A percentile compares a stretch with the other conserved stretches of the same genome.
Conservation (phyloP, 1,140 invertebrate genomes). For the Mercenaria mercenaria region DNA sequence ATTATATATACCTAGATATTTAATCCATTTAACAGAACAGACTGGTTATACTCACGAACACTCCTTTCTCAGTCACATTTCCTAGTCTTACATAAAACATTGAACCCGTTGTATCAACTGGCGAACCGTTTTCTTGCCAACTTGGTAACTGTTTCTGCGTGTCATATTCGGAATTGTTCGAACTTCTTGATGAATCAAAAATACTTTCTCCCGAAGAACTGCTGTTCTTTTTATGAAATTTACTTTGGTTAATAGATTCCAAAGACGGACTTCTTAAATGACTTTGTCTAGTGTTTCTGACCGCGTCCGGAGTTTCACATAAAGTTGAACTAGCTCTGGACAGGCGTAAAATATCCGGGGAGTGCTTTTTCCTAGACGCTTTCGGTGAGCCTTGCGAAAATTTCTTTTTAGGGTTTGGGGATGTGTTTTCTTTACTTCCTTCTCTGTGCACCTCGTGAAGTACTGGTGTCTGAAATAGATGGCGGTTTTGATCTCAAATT, state of each 20-base stretch:
- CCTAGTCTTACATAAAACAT: conserved; percentile 51
- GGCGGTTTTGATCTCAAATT: too few species aligned
- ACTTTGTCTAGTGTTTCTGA: background rate
- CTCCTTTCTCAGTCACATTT: conserved; percentile 30
- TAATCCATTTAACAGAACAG: too few species aligned
- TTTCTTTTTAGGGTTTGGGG: background rate
- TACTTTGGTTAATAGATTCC: background rate
- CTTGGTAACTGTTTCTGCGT: background rate
- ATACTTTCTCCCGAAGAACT: background rate
- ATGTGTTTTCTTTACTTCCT: background rate
- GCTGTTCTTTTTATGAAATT: background rate
- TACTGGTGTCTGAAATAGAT: background rate
- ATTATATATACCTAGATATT: too few species aligned
- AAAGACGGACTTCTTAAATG: background rate
- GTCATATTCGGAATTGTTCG: background rate
- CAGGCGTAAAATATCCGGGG: conserved; percentile 5
- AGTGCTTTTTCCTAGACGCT: background rate
- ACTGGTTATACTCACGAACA: conserved; percentile 61
- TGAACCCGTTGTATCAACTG: background rate
- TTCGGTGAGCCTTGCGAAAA: background rate
- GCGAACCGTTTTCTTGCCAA: background rate
- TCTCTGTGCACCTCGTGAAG: too few species aligned
- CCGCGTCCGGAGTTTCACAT: conserved; percentile 19
- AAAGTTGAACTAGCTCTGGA: background rate
- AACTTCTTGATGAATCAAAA: conserved; percentile 6